Evolutionary conservation across 2,113 vertebrate genomes (phyloP), one percentile per base, ranked within the genome.

Genomic region (Campylomormyrus numenius): DNA sequence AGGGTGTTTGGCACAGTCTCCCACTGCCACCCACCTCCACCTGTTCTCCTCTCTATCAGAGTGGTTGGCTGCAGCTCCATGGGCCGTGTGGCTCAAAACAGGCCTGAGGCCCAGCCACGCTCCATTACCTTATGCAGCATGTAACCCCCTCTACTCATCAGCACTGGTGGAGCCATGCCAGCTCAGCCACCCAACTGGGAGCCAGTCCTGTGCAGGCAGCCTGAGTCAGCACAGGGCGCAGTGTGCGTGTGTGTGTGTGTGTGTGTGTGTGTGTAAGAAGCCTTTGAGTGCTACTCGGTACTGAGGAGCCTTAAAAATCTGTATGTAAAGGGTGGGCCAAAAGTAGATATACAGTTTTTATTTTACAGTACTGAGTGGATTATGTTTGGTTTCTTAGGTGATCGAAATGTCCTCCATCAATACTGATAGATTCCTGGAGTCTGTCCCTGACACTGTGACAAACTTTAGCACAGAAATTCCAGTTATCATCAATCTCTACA

Each of bases 151-250:
- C 53, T 8, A 50, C 27, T 74, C 70, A 88, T 74, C 85, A 88
- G 50, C 48, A 58, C 48, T n/a, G 50, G 85, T 90, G 90, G 90
- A 88, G 90, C 50, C 48, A 80, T 83, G 86, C 90, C 90, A 90
- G 86, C 53, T 49, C 70, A 53, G 21, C 24, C 77, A 88, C 48
- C 52, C 70, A 87, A 62, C 90, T 84, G 87, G 70, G 49, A 85
- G 39, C 45, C 42, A 84, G 77, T 35, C 13, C 53, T 58, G 52
- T 42, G 17, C 19, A 39, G 21, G 56, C 21, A 80, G 53, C 62
- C 74, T 80, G 74, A 58, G 52, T 19, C 62, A 87, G 70, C 39
- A 56, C 27, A 56, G 31, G 50, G 48, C 24, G 17, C 27, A 45
- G 42, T 31, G 1, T 24, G 74, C 17, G 52, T 5, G 74, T 39